Conservation (phyloP, 2,113 vertebrate species). For the Pterophyllum scalare region DNA sequence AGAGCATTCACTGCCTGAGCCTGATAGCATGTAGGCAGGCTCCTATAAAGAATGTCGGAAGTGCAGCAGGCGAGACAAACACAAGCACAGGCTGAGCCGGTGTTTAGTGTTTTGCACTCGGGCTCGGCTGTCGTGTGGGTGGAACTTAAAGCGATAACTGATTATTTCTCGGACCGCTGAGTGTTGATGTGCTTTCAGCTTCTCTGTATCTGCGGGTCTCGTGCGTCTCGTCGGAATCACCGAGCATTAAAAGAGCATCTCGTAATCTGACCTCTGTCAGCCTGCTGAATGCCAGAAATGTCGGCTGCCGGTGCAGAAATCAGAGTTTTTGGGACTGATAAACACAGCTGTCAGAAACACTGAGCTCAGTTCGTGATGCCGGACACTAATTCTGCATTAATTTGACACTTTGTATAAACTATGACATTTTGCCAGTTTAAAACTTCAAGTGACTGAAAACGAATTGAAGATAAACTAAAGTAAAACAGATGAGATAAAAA, state of each 20-base stretch:
- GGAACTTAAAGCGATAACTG: background rate
- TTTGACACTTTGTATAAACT: background rate
- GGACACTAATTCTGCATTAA: background rate
- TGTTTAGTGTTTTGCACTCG: background rate
- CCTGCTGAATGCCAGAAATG: background rate
- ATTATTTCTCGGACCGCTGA: background rate
- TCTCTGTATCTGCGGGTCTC: background rate
- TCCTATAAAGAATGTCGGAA: background rate
- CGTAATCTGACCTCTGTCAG: slow-evolving; percentile 27
- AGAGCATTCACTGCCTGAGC: background rate
- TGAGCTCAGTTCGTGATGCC: background rate
- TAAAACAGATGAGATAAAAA: background rate
- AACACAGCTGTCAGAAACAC: background rate
- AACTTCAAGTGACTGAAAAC: background rate
- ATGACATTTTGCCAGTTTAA: background rate
- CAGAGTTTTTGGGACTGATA: background rate
- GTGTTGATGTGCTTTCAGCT: background rate
- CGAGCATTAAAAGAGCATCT: background rate
- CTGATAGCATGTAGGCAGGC: background rate
- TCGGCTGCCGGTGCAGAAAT: background rate
- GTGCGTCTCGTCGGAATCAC: background rate
- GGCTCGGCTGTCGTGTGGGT: background rate
- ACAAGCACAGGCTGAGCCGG: background rate
- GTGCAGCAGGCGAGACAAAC: slow-evolving; percentile 2
- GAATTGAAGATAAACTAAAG: background rate